Evolutionary conservation across 1,140 invertebrate species (phyloP).

Genomic region (Brachionus rotundiformis): DNA sequence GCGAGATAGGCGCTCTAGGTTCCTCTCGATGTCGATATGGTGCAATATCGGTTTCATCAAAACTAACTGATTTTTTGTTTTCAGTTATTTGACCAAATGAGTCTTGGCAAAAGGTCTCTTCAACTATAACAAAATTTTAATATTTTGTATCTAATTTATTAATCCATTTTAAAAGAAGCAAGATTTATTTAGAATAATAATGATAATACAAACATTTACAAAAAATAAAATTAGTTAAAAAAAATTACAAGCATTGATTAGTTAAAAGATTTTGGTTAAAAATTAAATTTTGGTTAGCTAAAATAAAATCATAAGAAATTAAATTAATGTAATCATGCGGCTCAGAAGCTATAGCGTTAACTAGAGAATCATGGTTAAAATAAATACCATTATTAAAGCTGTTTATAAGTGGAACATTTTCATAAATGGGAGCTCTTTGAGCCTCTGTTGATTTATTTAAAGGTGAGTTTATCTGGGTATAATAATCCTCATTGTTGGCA

Average conservation of each 20-base stretch:
- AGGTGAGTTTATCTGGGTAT: background rate
- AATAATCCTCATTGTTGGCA: constrained; percentile 16
- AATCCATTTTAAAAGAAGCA: background rate
- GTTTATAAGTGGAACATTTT: constrained; percentile 1
- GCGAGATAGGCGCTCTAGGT: background rate
- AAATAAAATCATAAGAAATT: constrained; percentile 20
- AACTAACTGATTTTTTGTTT: background rate
- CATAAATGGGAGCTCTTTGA: background rate
- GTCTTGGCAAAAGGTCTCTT: constrained; percentile 5
- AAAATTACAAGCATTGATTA: constrained; percentile 20
- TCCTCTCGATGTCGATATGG: background rate
- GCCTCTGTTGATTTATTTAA: background rate
- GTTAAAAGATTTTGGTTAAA: background rate
- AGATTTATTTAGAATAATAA: background rate
- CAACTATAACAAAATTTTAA: background rate
- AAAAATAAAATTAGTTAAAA: background rate
- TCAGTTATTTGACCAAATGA: constrained; percentile 26
- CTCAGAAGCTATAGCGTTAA: background rate
- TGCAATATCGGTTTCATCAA: constrained; percentile 10
- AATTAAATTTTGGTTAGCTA: constrained; percentile 15
- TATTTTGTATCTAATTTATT: background rate
- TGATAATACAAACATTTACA: background rate
- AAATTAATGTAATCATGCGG: background rate
- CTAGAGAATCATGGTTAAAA: constrained; percentile 18
- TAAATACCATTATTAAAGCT: constrained; percentile 49